A percentile compares a stretch with the other conserved stretches of the same genome.
Evolutionary conservation across 2,888 invertebrate genomes (phyloP).

Genomic region (Meiosimyza decipiens): DNA sequence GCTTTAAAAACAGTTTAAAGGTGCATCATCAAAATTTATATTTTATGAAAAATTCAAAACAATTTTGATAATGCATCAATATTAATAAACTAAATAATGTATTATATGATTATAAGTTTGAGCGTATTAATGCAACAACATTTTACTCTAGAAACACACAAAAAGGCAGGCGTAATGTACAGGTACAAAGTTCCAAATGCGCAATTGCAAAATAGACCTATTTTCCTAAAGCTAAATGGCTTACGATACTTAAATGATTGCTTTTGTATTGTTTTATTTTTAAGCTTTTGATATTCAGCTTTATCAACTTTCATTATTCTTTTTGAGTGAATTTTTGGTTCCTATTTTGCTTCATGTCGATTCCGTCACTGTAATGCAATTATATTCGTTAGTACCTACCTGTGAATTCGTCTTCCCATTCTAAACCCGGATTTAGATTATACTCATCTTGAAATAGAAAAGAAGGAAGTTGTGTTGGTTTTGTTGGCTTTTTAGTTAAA

Average conservation of each 20-base stretch:
- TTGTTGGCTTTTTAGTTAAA: slow-evolving; percentile 14
- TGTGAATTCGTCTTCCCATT: slow-evolving; percentile 99
- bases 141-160: slow-evolving; percentile 9
- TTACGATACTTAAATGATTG: slow-evolving; percentile 26
- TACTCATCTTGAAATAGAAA: slow-evolving; percentile 89
- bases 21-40: background rate
- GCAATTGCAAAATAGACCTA: background rate
- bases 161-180: slow-evolving; percentile 43
- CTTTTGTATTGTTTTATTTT: slow-evolving; percentile 32
- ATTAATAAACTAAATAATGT: no score
- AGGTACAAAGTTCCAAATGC: slow-evolving; percentile 31
- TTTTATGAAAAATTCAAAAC: no score
- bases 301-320: slow-evolving; percentile 21
- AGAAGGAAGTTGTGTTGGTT: slow-evolving; percentile 41
- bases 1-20: slow-evolving; percentile 1
- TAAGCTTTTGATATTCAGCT: background rate
- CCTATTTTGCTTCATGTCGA: slow-evolving; percentile 68
- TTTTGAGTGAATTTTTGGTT: slow-evolving; percentile 58
- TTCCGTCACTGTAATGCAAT: slow-evolving; percentile 58
- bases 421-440: slow-evolving; percentile 99
- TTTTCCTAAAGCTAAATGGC: background rate
- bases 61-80: no score
- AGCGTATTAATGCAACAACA: no score
- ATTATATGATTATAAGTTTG: no score
- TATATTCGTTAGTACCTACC: slow-evolving; percentile 77